Conservation (phyloP, 2,113 vertebrate species). For the Nibea coibor region DNA sequence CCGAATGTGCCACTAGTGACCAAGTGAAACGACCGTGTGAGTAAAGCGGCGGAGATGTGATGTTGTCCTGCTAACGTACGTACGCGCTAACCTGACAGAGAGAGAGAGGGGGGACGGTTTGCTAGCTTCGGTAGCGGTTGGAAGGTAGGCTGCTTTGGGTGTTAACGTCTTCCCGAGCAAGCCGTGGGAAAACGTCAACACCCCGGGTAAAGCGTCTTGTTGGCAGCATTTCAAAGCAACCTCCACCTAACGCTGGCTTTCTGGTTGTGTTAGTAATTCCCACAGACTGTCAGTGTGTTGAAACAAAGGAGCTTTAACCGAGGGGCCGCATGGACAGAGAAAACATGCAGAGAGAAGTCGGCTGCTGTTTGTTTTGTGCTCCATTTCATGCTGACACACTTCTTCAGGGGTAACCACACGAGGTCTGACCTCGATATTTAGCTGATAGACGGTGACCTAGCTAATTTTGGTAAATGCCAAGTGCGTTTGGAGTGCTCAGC, state of each 20-base stretch:
- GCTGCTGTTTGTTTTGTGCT: constrained; percentile 70
- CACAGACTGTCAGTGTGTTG: constrained; percentile 55
- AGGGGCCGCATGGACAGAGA: constrained; percentile 73
- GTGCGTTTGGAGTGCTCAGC: constrained; percentile 9
- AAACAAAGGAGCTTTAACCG: constrained; percentile 77
- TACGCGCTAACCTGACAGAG: constrained; percentile 57
- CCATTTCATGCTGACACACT: constrained; percentile 75
- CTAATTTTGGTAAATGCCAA: constrained; percentile 55
- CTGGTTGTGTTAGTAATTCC: constrained; percentile 15
- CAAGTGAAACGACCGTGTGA: constrained; percentile 70
- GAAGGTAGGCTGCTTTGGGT: constrained; percentile 44
- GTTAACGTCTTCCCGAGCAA: constrained; percentile 33
- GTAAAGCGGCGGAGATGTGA: constrained; percentile 48
- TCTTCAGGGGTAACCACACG: constrained; percentile 60
- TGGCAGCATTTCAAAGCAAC: constrained; percentile 1
- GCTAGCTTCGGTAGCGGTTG: constrained; percentile 52
- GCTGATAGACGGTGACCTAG: constrained; percentile 51
- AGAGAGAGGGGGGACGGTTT: not conserved
- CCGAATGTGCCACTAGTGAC: constrained; percentile 38
- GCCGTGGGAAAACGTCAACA: not conserved
- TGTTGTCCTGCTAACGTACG: constrained; percentile 48
- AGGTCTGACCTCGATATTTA: constrained; percentile 71
- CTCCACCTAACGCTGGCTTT: not conserved
- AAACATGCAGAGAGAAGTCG: constrained; percentile 64
- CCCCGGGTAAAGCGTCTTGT: not conserved